Base-by-base conservation (phyloP, 2,113 vertebrate species). In the Callorhinus ursinus region DNA sequence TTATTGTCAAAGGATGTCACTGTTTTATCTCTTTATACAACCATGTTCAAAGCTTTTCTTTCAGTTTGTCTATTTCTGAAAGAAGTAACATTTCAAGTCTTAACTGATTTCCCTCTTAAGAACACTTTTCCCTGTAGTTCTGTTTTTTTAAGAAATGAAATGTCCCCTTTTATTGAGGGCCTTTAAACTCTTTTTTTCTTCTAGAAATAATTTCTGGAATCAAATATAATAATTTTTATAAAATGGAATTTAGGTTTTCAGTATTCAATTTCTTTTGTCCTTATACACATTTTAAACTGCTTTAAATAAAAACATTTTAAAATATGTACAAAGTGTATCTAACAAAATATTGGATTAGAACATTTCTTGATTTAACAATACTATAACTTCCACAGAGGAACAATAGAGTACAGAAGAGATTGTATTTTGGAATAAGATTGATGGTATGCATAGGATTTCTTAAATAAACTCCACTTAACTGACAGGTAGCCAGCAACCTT, bases 401-500 rank as follows among this genome's bases (percentile, higher is more conserved):
- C 9, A 67, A 42, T 3, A 49, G 4, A 71, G 26, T 46, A 57
- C 13, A 71, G 36, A 24, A 26, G n/a, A 57, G 11, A 59, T 22
- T 19, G 22, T 55, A 82, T 57, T 57, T 81, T 82, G 28, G 19
- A 53, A 82, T n/a, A 57, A 81, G 2, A 33, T 69, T 93, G 33
- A 5, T 76, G 24, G 36, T 65, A 15, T 61, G 0, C 9, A 49
- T 26, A 42, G 1, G 8, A 26, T 42, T 21, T 77, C 5, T 65
- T 77, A 39, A 74, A 51, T 80, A 36, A 55, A 55, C 7, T 53
- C 11, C 5, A 24, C 2, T 33, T 65, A 67, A 18, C 26, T 85
- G 69, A 39, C 33, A 42, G n/a, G 5, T 1, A 76, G 39, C 5
- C 12, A 74, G 33, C 6, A 15, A 1, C 3, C 7, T 1, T 19